Base-by-base conservation (phyloP, 2,113 vertebrate genomes). In the Pseudolaguvia tuberculata region DNA sequence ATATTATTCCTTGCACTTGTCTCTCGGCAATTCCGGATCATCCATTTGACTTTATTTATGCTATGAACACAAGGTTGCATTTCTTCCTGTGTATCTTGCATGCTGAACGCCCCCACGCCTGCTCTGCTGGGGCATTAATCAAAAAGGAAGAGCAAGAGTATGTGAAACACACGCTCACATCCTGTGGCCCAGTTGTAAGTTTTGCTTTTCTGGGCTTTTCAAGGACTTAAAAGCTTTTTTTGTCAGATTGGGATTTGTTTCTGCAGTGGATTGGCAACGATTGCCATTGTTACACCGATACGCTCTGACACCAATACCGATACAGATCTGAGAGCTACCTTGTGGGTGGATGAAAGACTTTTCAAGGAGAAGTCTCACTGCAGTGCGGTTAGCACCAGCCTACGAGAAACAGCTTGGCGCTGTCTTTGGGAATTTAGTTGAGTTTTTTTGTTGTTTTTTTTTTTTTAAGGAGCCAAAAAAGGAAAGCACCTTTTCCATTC, bases 261-360 rank as follows among this genome's bases (percentile, higher is more conserved):
- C 27, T n/a, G 59, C 50, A 39, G 55, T 53, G 15, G 72, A 39
- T 55, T 39, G 55, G 66, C 66, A n/a, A 21, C 10, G 42, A 25
- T 48, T 27, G 62, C 14, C 63, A 20, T 25, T 15, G 73, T 70
- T 63, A 31, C 53, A 39, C 51, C 4, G 50, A 23, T 62, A 20
- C 31, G 45, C 66, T 3, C n/a, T 42, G 31, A 61, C 21, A 17
- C 47, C 57, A 29, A 35, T 63, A 72, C 57, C 18, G 23, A 42
- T 50, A 29, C 66, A 71, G 39, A 75, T 71, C 73, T 35, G 20
- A 29, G 27, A 13, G 57, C 66, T 66, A 61, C 47, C 17, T 18
- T 25, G 68, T 59, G 47, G 72, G 73, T 57, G 59, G 39, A 55
- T 79, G 73, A 75, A 76, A 66, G 72, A 48, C 51, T 23, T 72